Evolutionary conservation across 2,888 invertebrate species (phyloP).

Genomic region (Odontomyia ornata): DNA sequence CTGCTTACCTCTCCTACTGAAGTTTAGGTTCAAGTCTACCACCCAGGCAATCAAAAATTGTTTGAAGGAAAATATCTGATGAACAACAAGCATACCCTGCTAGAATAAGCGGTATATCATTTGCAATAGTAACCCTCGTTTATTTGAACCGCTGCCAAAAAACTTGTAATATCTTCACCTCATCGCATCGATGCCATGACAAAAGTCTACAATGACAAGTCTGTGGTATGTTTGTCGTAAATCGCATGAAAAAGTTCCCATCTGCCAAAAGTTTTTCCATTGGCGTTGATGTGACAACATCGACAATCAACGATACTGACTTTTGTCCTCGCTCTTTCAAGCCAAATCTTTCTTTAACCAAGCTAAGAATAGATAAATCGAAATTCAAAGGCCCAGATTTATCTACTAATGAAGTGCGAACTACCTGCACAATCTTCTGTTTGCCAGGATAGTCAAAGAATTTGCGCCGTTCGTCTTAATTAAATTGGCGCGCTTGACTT

Average conservation of each 20-base stretch:
- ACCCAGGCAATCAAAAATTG: no score
- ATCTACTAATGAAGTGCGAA: constrained; percentile 41
- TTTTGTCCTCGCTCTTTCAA: not conserved
- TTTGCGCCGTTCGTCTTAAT: constrained; percentile 28
- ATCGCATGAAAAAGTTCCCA: not conserved
- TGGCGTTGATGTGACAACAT: constrained; percentile 43
- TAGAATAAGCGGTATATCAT: no score
- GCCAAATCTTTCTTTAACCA: not conserved
- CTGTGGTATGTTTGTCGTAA: constrained; percentile 1
- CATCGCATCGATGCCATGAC: constrained; percentile 23
- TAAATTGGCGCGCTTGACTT: constrained; percentile 30
- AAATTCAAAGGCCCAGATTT: constrained; percentile 20
- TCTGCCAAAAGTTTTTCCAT: not conserved
- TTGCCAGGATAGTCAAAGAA: not conserved
- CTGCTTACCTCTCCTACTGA: no score
- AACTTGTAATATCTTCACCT: not conserved
- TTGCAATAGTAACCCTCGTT: no score
- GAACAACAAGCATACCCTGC: no score
- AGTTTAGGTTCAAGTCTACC: no score
- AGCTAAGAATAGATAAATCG: constrained; percentile 36
- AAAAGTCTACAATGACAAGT: constrained; percentile 20
- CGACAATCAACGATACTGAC: constrained; percentile 12
- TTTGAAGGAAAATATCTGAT: no score
- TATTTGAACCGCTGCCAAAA: not conserved
- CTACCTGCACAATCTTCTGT: constrained; percentile 30